Evolutionary conservation across 37 sponge, comb jelly and placozoan species (phyloP).

Genomic region (Tethya wilhelma): DNA sequence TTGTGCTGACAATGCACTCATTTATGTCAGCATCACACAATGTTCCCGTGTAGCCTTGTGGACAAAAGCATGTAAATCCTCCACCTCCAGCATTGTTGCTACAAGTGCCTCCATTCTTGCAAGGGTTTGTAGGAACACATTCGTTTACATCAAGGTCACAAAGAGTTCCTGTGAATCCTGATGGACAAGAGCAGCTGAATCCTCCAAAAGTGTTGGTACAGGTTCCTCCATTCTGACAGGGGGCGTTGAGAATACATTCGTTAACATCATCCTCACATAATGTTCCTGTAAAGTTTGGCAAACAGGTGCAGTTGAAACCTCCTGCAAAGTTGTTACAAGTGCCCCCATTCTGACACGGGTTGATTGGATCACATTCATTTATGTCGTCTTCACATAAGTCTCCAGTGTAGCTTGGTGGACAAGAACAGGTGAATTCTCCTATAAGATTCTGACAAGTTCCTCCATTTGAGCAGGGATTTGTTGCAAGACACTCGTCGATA

Average conservation of each 20-base stretch:
- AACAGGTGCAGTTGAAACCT: conserved; percentile 43
- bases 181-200: conserved; percentile 52
- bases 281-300: conserved; percentile 50
- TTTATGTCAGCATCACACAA: conserved; percentile 29
- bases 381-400: conserved; percentile 58
- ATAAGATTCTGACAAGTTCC: conserved; percentile 10
- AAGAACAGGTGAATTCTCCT: background rate
- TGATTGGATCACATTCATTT: conserved; percentile 34
- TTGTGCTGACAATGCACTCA: background rate
- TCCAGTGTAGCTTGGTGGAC: too few relatives aligned
- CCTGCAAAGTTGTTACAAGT: conserved; percentile 20
- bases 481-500: conserved; percentile 5
- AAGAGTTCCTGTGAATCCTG: conserved; percentile 56
- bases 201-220: conserved; percentile 38
- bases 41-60: conserved; percentile 37
- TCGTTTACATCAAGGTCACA: conserved; percentile 59
- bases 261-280: conserved; percentile 59
- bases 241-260: conserved; percentile 48
- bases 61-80: background rate
- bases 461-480: conserved; percentile 34
- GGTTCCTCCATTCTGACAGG: conserved; percentile 68
- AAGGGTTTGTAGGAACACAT: conserved; percentile 30
- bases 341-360: conserved; percentile 63
- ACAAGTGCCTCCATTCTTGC: conserved; percentile 52
- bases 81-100: background rate